Percentiles rank a stretch among this genome's conserved stretches.
phyloP scores from a whole-genome alignment of 2,888 invertebrate species.

The Acleris sparsana region DNA sequence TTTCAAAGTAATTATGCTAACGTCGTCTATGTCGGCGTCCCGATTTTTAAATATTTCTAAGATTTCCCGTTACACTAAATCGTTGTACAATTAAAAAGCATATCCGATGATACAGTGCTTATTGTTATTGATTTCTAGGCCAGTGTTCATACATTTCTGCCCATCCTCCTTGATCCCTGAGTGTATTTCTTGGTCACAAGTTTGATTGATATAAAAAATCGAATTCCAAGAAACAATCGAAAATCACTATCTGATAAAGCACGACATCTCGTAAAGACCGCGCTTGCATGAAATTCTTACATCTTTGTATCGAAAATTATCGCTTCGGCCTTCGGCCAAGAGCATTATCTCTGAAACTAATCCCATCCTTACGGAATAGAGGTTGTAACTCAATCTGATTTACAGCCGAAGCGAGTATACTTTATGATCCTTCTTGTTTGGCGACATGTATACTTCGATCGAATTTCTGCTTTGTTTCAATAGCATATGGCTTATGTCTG shows the following conservation, averaged over 20 bases:
- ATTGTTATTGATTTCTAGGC: too few species aligned
- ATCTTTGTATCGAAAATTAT: constrained; percentile 18
- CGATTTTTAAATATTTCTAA: too few species aligned
- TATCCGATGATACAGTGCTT: too few species aligned
- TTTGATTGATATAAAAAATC: too few species aligned
- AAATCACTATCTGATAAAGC: constrained; percentile 19
- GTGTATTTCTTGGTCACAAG: too few species aligned
- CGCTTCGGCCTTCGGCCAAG: constrained; percentile 1
- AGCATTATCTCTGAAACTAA: constrained; percentile 29
- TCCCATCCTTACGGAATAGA: constrained; percentile 26
- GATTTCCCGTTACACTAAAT: too few species aligned
- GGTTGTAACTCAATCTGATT: constrained; percentile 32
- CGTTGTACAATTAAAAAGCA: too few species aligned
- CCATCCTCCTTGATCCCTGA: too few species aligned
- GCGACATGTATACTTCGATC: constrained; percentile 9
- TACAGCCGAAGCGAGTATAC: constrained; percentile 26
- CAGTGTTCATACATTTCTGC: too few species aligned
- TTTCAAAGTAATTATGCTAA: too few species aligned
- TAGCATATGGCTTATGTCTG: neutral
- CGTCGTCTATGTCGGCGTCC: too few species aligned
- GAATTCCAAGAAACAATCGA: constrained; percentile 15
- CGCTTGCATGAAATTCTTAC: neutral
- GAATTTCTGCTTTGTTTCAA: constrained; percentile 6
- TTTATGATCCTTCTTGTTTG: constrained; percentile 31
- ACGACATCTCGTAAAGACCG: neutral